phyloP scores from a whole-genome alignment of 2,797 vertebrate genomes.

The Synaphobranchus kaupii region DNA sequence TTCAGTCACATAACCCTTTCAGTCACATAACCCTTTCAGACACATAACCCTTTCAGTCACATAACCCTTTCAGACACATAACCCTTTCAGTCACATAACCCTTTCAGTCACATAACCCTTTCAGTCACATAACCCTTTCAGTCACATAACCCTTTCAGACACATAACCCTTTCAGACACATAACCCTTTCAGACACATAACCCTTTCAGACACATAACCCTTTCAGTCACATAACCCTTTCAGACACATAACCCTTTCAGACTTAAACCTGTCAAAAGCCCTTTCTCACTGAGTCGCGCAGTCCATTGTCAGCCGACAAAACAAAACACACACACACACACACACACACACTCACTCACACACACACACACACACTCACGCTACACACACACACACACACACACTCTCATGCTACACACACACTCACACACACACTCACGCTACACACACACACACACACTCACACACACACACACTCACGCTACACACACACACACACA shows the following conservation, averaged over 20 bases:
- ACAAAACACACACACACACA: not conserved
- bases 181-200: conserved; percentile 7
- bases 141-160: conserved; percentile 8
- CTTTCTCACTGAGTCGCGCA: not conserved
- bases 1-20: not conserved
- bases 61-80: conserved; percentile 5
- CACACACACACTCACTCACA: not conserved
- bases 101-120: conserved; percentile 1
- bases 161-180: conserved; percentile 15
- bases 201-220: conserved; percentile 9
- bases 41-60: conserved; percentile 16
- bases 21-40: conserved; percentile 8
- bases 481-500: not conserved
- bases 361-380: not conserved
- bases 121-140: conserved; percentile 1
- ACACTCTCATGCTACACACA: not conserved
- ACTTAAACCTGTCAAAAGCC: not conserved
- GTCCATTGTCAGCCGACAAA: not conserved
- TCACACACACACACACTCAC: not conserved
- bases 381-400: not conserved
- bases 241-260: too few relatives aligned
- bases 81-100: conserved; percentile 10
- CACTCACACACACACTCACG: too few relatives aligned
- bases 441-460: too few relatives aligned
- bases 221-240: not conserved